Evolutionary conservation across 2,888 invertebrate genomes (phyloP).

Genomic region (Quadriops clusia): DNA sequence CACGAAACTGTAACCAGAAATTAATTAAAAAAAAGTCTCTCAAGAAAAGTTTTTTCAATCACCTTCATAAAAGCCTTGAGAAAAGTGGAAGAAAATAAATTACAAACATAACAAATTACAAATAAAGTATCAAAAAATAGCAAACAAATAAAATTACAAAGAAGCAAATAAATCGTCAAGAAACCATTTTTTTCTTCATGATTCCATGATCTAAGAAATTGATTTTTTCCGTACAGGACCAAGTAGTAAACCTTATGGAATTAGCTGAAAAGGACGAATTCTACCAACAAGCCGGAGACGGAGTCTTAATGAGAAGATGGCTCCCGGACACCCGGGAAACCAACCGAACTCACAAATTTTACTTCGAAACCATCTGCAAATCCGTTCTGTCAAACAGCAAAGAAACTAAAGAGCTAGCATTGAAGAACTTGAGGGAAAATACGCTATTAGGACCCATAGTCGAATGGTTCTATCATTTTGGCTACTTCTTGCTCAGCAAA

Average conservation of each 20-base stretch:
- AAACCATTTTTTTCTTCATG: not conserved
- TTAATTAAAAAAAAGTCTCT: too few species aligned
- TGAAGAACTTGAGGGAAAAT: conserved; percentile 46
- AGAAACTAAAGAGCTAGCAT: conserved; percentile 41
- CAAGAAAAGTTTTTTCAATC: too few species aligned
- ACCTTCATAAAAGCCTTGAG: too few species aligned
- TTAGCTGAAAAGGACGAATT: conserved; percentile 24
- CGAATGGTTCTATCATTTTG: conserved; percentile 48
- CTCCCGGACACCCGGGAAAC: conserved; percentile 24
- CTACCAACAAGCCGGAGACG: conserved; percentile 26
- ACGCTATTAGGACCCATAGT: conserved; percentile 47
- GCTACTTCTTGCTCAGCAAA: conserved; percentile 46
- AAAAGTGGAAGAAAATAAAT: too few species aligned
- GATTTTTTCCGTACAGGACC: too few species aligned
- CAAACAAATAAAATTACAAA: too few species aligned
- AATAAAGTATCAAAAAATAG: too few species aligned
- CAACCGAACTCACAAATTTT: conserved; percentile 23
- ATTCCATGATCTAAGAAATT: conserved; percentile 1
- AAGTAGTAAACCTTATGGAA: conserved; percentile 22
- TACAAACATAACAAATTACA: too few species aligned
- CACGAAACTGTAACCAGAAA: too few species aligned
- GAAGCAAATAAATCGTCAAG: too few species aligned
- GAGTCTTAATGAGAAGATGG: conserved; percentile 27
- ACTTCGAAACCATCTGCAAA: conserved; percentile 30
- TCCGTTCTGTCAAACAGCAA: conserved; percentile 43